A percentile compares a stretch with the other conserved stretches of the same genome.
Evolutionary conservation across 2,888 invertebrate genomes (phyloP).

Genomic region (Drosophila putrida): DNA sequence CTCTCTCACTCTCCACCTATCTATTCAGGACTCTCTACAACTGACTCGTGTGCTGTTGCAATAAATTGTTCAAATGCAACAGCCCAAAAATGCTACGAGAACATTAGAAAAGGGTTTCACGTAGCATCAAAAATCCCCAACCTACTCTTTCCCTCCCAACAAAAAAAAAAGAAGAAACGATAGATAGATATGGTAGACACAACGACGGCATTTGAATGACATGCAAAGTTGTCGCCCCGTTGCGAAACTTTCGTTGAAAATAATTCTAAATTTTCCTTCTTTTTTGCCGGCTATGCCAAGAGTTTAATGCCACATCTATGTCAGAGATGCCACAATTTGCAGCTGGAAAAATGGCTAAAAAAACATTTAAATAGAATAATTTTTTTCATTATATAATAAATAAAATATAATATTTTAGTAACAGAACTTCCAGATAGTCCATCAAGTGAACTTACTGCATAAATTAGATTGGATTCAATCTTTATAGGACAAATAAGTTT

Average conservation of each 20-base stretch:
- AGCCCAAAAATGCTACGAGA: conserved; percentile 44
- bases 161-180: conserved; percentile 3
- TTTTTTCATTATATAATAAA: no score
- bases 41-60: conserved; percentile 60
- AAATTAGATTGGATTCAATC: no score
- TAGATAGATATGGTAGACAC: conserved; percentile 30
- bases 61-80: conserved; percentile 76
- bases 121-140: conserved; percentile 11
- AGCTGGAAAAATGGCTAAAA: background rate
- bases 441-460: no score
- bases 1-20: background rate
- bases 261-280: conserved; percentile 48
- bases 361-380: no score
- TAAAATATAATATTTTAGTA: no score
- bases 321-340: conserved; percentile 9
- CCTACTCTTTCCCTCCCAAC: background rate
- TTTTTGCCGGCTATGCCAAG: conserved; percentile 11
- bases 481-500: no score
- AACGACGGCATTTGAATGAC: conserved; percentile 71
- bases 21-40: background rate
- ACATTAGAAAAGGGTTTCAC: conserved; percentile 67
- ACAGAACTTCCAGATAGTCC: no score
- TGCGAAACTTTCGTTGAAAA: conserved; percentile 61
- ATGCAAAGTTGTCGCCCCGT: conserved; percentile 70
- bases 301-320: conserved; percentile 20